Percentiles rank a stretch among this genome's conserved stretches.
Evolutionary conservation across 2,888 invertebrate genomes (phyloP).

Genomic region (Microctonus brassicae): DNA sequence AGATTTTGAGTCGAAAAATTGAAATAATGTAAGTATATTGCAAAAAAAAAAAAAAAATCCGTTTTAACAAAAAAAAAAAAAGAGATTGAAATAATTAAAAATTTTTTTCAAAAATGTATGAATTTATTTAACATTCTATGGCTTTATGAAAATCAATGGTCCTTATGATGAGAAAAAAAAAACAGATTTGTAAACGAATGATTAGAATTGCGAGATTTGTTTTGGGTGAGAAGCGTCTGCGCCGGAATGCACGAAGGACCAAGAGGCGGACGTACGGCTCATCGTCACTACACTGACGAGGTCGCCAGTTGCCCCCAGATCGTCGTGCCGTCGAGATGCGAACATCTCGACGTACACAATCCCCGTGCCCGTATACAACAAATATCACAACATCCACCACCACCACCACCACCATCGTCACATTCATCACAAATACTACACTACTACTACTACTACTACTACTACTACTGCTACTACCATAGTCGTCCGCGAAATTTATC

Average conservation of each 20-base stretch:
- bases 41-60: background rate
- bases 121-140: background rate
- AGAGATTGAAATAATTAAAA: background rate
- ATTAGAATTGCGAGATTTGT: conserved; percentile 39
- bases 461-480: background rate
- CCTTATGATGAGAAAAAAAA: background rate
- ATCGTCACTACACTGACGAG: conserved; percentile 41
- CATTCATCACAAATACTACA: background rate
- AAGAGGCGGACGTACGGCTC: conserved; percentile 58
- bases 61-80: background rate
- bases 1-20: background rate
- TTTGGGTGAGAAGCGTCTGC: conserved; percentile 45
- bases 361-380: conserved; percentile 43
- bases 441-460: background rate
- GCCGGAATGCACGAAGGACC: conserved; percentile 48
- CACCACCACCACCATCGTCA: background rate
- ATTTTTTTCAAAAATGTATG: background rate
- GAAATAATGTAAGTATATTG: background rate
- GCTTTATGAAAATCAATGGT: background rate
- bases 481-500: background rate
- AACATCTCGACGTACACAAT: conserved; percentile 49
- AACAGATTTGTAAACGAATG: background rate
- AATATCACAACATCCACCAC: conserved; percentile 1
- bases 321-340: conserved; percentile 56
- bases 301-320: conserved; percentile 55